phyloP scores from a whole-genome alignment of 2,113 vertebrate species.

The Aegotheles bennettii region DNA sequence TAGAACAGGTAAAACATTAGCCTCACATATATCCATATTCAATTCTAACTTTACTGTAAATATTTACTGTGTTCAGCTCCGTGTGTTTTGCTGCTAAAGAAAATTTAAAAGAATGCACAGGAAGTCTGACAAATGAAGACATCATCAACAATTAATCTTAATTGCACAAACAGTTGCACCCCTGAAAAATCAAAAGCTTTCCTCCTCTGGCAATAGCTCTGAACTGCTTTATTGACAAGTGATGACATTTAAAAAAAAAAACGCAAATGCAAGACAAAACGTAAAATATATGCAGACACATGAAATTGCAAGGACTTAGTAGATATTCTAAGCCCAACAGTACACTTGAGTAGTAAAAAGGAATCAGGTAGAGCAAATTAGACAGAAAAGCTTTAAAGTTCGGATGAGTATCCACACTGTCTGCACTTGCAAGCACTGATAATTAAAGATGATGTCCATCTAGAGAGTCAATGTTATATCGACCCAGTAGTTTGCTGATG shows the following conservation, averaged over 20 bases:
- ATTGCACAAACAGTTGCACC: not conserved
- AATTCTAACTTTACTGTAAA: not conserved
- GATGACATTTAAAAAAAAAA: not conserved
- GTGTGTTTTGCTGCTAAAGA: not conserved
- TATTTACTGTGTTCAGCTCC: not conserved
- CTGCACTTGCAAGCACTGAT: not conserved
- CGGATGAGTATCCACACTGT: not conserved
- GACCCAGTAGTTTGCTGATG: not conserved
- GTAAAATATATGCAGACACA: not conserved
- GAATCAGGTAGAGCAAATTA: not conserved
- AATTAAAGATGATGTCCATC: not conserved
- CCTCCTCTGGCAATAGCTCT: not conserved
- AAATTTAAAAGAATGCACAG: not conserved
- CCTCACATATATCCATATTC: not conserved
- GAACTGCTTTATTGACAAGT: not conserved
- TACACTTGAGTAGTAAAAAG: not conserved
- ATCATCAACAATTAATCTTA: slow-evolving; percentile 16
- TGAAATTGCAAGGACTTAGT: not conserved
- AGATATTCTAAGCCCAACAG: not conserved
- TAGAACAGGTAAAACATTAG: not conserved
- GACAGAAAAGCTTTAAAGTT: not conserved
- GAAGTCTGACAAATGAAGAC: slow-evolving; percentile 46
- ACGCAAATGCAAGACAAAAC: not conserved
- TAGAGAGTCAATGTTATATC: not conserved
- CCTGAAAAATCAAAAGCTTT: slow-evolving; percentile 27